Evolutionary conservation across 2,888 invertebrate species (phyloP), one percentile per base, ranked within the genome.

Genomic region (Dendrolimus pini): DNA sequence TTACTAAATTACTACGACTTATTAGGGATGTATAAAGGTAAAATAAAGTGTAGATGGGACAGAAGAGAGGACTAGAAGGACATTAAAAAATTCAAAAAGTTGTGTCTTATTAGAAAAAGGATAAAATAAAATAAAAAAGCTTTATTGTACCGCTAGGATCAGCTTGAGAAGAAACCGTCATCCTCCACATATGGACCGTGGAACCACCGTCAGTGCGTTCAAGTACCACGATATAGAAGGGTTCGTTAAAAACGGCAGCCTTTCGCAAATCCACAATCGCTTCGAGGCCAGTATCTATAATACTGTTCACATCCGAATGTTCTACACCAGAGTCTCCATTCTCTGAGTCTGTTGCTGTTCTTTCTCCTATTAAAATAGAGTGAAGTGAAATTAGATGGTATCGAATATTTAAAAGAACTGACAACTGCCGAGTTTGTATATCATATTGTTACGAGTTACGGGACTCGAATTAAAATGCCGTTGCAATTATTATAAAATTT

Each of bases 181-280:
- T 92, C 68, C 96, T 93, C 98, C 99, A 99, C 97, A 98, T 99
- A 77, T 99, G 98, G 12, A 99, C 94, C 0, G 96, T 95, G 53
- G 96, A 96, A 1, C 96, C 95, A 12, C 94, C 94, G 56, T 94
- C 93, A 0, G 96, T 96, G 73, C 97, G 94, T 82, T 98, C 98
- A 41, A 99, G 85, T 54, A 99, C 95, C 0, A 99, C 98, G 58
- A 99, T 96, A 78, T 96, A 99, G 86, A 99, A 99, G 0, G 97
- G 97, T 72, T 99, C 98, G 76, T 97, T 96, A 78, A 99, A 98
- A 52, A 95, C 94, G 0, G 95, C 93, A 9, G 95, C 93, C 69
- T 96, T 95, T 61, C 97, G 95, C 52, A 98, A 86, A 81, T 98
- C 98, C 0, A 98, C 97, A 90, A 97, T 96, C 0, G 97, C 97